phyloP scores from a whole-genome alignment of 2,888 invertebrate genomes.

The Exocentrus adspersus region DNA sequence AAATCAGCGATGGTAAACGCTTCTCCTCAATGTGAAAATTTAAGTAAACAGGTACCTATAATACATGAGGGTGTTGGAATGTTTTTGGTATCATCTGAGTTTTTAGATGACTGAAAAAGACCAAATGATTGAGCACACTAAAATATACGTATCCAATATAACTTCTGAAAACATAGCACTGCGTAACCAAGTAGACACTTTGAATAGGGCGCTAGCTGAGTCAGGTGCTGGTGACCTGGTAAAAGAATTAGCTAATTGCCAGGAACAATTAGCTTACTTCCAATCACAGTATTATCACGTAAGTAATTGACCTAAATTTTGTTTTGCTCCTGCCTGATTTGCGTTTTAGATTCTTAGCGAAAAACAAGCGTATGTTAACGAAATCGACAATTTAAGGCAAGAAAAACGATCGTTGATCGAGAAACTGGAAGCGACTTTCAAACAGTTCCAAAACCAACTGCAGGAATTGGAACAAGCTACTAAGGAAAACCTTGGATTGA shows the following conservation, averaged over 20 bases:
- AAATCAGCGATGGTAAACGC: constrained; percentile 28
- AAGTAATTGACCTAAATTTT: constrained; percentile 3
- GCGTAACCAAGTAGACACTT: constrained; percentile 51
- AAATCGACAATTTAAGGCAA: constrained; percentile 33
- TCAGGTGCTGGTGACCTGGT: constrained; percentile 56
- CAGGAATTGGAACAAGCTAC: constrained; percentile 49
- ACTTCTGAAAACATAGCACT: constrained; percentile 51
- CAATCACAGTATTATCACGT: constrained; percentile 53
- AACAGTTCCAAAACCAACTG: constrained; percentile 50
- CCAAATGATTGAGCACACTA: constrained; percentile 46
- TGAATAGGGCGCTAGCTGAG: constrained; percentile 52
- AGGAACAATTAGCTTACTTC: constrained; percentile 52
- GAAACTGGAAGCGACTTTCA: constrained; percentile 43
- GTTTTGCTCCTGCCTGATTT: too few species aligned
- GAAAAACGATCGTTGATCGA: constrained; percentile 37
- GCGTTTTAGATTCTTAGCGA: constrained; percentile 42
- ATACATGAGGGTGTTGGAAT: too few species aligned
- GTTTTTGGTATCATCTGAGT: too few species aligned
- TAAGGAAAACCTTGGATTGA: constrained; percentile 46
- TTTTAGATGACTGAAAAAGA: constrained; percentile 45
- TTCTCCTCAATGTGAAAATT: constrained; percentile 28
- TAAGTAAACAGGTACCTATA: constrained; percentile 35
- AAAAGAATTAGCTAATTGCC: constrained; percentile 52
- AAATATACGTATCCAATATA: constrained; percentile 44
- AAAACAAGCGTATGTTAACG: constrained; percentile 36